Evolutionary conservation across 2,113 vertebrate species (phyloP).

Genomic region (Piprites chloris): DNA sequence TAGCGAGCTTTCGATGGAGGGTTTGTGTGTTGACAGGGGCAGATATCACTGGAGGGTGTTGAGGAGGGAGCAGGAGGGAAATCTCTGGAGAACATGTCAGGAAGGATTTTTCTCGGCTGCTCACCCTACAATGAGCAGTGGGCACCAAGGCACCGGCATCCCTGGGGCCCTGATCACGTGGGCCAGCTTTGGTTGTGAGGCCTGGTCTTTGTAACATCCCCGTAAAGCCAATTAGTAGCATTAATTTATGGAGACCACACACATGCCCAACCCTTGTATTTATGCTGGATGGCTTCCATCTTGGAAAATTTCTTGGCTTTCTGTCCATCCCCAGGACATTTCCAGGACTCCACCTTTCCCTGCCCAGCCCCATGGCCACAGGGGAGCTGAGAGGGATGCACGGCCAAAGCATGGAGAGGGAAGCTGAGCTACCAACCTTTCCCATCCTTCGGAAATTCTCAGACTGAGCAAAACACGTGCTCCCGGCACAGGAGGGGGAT

Average conservation of each 20-base stretch:
- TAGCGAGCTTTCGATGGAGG: not conserved
- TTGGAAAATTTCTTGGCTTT: not conserved
- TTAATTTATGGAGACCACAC: constrained; percentile 41
- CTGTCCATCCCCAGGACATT: not conserved
- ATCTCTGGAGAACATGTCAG: constrained; percentile 5
- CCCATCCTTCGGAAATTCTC: not conserved
- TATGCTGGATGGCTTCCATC: constrained; percentile 4
- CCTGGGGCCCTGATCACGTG: not conserved
- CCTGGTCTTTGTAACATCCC: not conserved
- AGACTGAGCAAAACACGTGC: not conserved
- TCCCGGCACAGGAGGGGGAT: not conserved
- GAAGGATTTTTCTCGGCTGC: not conserved
- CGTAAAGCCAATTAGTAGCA: constrained; percentile 7
- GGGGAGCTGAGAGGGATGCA: not conserved
- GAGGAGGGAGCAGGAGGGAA: constrained; percentile 40
- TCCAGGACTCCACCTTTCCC: constrained; percentile 13
- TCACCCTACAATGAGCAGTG: not conserved
- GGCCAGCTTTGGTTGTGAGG: not conserved
- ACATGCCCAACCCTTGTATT: not conserved
- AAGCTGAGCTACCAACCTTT: not conserved
- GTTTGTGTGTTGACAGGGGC: constrained; percentile 50
- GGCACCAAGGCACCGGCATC: not conserved
- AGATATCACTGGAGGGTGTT: constrained; percentile 47
- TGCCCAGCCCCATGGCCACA: not conserved
- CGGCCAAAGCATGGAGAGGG: not conserved